Conservation (phyloP, 2,797 vertebrate species). For the Cheirogaleus major region DNA sequence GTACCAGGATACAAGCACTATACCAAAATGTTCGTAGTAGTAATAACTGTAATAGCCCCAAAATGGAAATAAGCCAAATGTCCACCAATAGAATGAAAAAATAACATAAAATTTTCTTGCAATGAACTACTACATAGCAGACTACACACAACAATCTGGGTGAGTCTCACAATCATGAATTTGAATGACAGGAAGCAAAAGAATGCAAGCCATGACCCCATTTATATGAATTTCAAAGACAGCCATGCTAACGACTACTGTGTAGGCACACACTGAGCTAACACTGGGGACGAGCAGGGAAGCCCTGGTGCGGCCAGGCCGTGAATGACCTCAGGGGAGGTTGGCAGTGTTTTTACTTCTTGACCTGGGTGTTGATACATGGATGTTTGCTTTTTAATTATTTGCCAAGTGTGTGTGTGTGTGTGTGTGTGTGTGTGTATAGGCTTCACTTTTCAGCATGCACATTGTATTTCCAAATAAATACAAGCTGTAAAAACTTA, state of each 20-base stretch:
- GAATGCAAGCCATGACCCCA: no score
- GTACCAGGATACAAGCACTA: background rate
- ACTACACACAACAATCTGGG: background rate
- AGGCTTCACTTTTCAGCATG: background rate
- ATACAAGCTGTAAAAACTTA: background rate
- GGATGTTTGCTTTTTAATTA: background rate
- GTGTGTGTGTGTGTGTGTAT: no score
- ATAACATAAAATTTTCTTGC: background rate
- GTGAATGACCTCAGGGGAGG: background rate
- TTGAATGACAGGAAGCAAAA: background rate
- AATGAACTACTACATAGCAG: background rate
- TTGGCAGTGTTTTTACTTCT: background rate
- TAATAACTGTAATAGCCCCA: background rate
- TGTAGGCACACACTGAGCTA: accelerated
- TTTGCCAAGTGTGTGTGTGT: background rate
- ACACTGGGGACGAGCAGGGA: background rate
- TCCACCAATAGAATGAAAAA: background rate
- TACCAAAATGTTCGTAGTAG: background rate
- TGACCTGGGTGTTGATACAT: background rate
- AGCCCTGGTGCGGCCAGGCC: background rate
- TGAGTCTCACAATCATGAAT: background rate
- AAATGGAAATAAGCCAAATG: background rate
- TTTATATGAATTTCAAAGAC: accelerated
- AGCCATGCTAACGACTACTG: accelerated
- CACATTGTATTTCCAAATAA: background rate